Conservation (phyloP, 2,888 invertebrate genomes). For the Acanthosoma haemorrhoidale region DNA sequence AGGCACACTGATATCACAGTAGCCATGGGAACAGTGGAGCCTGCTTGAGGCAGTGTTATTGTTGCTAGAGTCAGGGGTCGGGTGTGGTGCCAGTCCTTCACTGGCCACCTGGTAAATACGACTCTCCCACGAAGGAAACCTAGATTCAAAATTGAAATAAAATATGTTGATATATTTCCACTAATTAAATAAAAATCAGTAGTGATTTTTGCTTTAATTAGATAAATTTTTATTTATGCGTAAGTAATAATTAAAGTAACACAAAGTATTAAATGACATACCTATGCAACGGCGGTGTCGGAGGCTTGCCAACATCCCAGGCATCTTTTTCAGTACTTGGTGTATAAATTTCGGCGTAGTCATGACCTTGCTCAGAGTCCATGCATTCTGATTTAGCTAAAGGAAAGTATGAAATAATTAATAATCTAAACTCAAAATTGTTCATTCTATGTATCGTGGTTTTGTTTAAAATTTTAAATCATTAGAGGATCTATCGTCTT, state of each 20-base stretch:
- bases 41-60: conserved; percentile 40
- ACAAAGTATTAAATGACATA: too few species aligned
- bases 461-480: too few species aligned
- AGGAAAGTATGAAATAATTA: neutral
- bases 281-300: conserved; percentile 79
- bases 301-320: conserved; percentile 54
- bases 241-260: too few species aligned
- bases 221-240: too few species aligned
- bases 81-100: conserved; percentile 41
- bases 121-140: conserved; percentile 93
- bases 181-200: too few species aligned
- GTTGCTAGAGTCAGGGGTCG: conserved; percentile 42
- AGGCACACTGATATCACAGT: conserved; percentile 86
- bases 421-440: too few species aligned
- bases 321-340: conserved; percentile 68
- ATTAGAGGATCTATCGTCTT: too few species aligned
- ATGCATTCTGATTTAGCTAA: conserved; percentile 45
- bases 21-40: conserved; percentile 59
- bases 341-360: conserved; percentile 91
- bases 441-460: too few species aligned
- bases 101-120: conserved; percentile 78
- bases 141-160: too few species aligned
- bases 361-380: conserved; percentile 61
- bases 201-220: too few species aligned
- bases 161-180: too few species aligned